Conservation (phyloP, 2,113 vertebrate genomes). For the Abramis brama region DNA sequence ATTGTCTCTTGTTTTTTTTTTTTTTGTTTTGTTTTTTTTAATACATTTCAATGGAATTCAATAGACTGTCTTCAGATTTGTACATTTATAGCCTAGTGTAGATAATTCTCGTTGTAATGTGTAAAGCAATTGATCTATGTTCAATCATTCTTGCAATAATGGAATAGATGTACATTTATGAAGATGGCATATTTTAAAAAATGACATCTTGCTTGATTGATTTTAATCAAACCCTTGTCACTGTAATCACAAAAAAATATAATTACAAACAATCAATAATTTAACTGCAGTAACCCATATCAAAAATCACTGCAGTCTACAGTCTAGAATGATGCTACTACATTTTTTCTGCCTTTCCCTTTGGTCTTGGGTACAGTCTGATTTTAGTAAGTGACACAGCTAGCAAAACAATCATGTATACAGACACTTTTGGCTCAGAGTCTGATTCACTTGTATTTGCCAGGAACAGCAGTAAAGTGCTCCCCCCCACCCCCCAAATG, state of each 20-base stretch:
- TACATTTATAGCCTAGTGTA: slow-evolving; percentile 89
- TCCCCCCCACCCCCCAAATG: neutral
- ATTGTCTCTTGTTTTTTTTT: slow-evolving; percentile 85
- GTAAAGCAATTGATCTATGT: slow-evolving; percentile 87
- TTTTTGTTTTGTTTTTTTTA: slow-evolving; percentile 85
- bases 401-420: slow-evolving; percentile 16
- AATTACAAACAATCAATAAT: slow-evolving; percentile 19
- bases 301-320: neutral
- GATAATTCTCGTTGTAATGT: slow-evolving; percentile 85
- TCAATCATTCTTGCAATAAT: slow-evolving; percentile 60
- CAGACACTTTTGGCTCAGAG: slow-evolving; percentile 15
- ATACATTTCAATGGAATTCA: slow-evolving; percentile 98
- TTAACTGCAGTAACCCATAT: neutral
- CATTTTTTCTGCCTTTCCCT: neutral
- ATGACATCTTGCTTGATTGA: slow-evolving; percentile 19
- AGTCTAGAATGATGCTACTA: neutral
- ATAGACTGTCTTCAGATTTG: slow-evolving; percentile 92
- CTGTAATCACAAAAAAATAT: slow-evolving; percentile 14
- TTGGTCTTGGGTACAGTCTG: neutral
- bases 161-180: slow-evolving; percentile 34
- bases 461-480: slow-evolving; percentile 25
- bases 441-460: slow-evolving; percentile 31
- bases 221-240: slow-evolving; percentile 28
- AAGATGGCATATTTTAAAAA: neutral
- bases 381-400: neutral